Evolutionary conservation across 2,113 vertebrate species (phyloP), one percentile per base, ranked within the genome.

Genomic region (Thunnus thynnus): DNA sequence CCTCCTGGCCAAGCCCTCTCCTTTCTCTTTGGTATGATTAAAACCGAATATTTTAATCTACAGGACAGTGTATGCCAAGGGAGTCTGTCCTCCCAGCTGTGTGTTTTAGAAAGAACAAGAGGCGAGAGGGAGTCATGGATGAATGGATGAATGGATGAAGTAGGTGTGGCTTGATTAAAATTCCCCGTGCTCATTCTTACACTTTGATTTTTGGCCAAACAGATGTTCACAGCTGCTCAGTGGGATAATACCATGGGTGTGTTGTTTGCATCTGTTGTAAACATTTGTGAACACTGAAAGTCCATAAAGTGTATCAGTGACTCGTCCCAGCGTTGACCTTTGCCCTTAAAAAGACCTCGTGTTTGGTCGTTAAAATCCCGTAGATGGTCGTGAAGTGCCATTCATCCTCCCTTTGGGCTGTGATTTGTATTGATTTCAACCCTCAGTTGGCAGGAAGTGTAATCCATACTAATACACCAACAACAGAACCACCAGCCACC

Each of bases 401-500:
- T 64, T 78, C 51, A 63, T 87, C 50, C 32, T 78, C 36, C 50
- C 66, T 65, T 52, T 62, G 52, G 48, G 14, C 72, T 56, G 63
- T 70, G 30, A 75, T 76, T 82, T 54, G 57, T 77, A 90, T 91
- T 80, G 86, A 91, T 90, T 87, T 80, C 51, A 52, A 56, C 46
- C 17, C 66, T 74, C 51, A 63, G 69, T 73, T 86, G 73, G 63
- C 85, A 88, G 72, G 77, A 90, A 88, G 84, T 84, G 72, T 87
- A 86, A 90, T 88, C 56, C 44, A 76, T 91, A 79, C 62, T 72
- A 83, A 83, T 57, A 51, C 54, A 57, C 57, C 72, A 77, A 65
- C 61, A 83, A 72, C 77, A 76, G 30, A 86, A 82, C 61, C 76
- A 63, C 60, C 61, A 68, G 73, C 25, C 69, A 64, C 48, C 57